These are phyloP conservation scores for Dynastes maya DNA, from an alignment of 2,888 invertebrate species.

Conservation along the genomic window DNA sequence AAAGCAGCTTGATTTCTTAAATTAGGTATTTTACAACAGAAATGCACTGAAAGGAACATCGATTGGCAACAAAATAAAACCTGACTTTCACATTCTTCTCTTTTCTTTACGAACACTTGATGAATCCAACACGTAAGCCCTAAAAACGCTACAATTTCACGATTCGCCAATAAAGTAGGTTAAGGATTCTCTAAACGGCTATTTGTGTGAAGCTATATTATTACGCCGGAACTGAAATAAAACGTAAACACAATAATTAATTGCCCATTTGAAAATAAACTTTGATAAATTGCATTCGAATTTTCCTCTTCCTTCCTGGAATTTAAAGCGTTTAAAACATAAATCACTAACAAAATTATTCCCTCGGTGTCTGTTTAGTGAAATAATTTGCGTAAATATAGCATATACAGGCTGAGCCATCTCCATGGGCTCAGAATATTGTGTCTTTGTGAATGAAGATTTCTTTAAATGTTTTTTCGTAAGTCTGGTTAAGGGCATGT, in stretches of 20 bases:
- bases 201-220: conserved; percentile 22
- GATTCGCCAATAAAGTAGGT: conserved; percentile 21
- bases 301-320: conserved; percentile 29
- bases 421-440: no score
- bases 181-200: conserved; percentile 29
- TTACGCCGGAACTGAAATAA: conserved; percentile 16
- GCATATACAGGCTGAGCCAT: not conserved
- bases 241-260: conserved; percentile 41
- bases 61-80: not conserved
- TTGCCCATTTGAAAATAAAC: conserved; percentile 28
- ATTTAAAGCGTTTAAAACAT: conserved; percentile 22
- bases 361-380: not conserved
- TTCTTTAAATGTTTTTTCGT: no score
- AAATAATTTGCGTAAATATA: not conserved
- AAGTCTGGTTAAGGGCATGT: no score
- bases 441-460: no score
- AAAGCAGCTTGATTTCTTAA: not conserved
- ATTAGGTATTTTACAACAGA: not conserved
- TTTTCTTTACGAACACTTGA: not conserved
- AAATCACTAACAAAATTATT: conserved; percentile 12
- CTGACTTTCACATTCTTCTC: not conserved
- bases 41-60: not conserved
- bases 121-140: not conserved
- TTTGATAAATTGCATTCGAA: conserved; percentile 28
- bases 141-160: conserved; percentile 12